These are phyloP conservation scores for Sinhomidia bicolor DNA, from an alignment of 2,888 invertebrate genomes.

Conservation along the genomic window DNA sequence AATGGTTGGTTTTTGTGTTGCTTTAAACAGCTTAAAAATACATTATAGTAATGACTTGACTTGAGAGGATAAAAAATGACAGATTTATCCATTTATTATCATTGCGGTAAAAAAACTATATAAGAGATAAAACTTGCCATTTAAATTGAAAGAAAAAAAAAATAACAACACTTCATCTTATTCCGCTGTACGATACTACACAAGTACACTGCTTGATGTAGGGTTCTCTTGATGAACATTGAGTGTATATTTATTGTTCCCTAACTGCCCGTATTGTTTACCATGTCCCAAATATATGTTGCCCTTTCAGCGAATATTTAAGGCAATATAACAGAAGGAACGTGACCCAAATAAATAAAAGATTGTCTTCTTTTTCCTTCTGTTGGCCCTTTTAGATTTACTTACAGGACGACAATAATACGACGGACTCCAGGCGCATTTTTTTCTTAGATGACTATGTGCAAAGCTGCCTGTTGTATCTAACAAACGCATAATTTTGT, in stretches of 20 bases:
- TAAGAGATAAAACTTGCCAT: background rate
- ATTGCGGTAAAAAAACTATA: background rate
- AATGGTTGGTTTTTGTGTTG: background rate
- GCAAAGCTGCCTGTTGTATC: no score
- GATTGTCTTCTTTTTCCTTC: constrained; percentile 2
- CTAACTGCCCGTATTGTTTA: constrained; percentile 45
- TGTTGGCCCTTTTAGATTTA: no score
- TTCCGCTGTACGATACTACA: no score
- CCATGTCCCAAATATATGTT: background rate
- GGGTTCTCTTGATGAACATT: constrained; percentile 17
- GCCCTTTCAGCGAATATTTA: constrained; percentile 50
- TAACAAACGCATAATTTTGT: constrained; percentile 9
- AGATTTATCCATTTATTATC: constrained; percentile 35
- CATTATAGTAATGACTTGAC: background rate
- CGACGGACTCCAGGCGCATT: no score
- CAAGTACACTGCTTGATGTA: no score
- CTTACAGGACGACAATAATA: no score
- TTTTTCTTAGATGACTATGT: no score
- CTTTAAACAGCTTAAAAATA: background rate
- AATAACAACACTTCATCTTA: background rate
- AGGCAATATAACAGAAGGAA: constrained; percentile 29
- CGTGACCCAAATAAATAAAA: constrained; percentile 58
- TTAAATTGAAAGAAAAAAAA: background rate
- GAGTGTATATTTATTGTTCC: constrained; percentile 33
- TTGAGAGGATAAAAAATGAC: constrained; percentile 10